These are phyloP conservation scores for Muntiacus muntjak DNA, from an alignment of 2,113 vertebrate genomes.

Conservation along the genomic window DNA sequence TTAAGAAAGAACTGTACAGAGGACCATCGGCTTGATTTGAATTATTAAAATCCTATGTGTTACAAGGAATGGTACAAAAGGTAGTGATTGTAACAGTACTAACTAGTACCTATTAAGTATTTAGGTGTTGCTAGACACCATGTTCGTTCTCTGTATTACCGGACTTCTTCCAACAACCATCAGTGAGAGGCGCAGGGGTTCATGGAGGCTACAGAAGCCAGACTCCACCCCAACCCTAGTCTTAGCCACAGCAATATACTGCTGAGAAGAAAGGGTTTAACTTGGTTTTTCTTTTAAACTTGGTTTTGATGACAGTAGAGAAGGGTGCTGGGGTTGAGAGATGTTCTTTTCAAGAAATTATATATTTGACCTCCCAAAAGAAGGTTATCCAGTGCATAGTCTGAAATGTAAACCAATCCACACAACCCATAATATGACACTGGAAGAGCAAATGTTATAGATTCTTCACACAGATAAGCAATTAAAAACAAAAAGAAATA, in stretches of 20 bases:
- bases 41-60: background rate
- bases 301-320: background rate
- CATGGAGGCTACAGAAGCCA: background rate
- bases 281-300: background rate
- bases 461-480: conserved; percentile 5
- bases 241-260: background rate
- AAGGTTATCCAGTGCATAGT: background rate
- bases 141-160: background rate
- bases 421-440: background rate
- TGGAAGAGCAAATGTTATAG: conserved; percentile 9
- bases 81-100: background rate
- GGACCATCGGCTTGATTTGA: conserved; percentile 17
- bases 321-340: background rate
- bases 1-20: conserved; percentile 26
- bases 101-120: background rate
- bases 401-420: background rate
- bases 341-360: conserved; percentile 14
- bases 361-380: background rate
- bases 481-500: conserved; percentile 44
- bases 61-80: background rate
- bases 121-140: background rate
- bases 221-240: background rate
- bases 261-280: background rate
- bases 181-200: background rate
- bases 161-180: background rate